These are phyloP conservation scores for Anguilla pacifica DNA, from an alignment of 2,797 vertebrate genomes.

Conservation along the genomic window DNA sequence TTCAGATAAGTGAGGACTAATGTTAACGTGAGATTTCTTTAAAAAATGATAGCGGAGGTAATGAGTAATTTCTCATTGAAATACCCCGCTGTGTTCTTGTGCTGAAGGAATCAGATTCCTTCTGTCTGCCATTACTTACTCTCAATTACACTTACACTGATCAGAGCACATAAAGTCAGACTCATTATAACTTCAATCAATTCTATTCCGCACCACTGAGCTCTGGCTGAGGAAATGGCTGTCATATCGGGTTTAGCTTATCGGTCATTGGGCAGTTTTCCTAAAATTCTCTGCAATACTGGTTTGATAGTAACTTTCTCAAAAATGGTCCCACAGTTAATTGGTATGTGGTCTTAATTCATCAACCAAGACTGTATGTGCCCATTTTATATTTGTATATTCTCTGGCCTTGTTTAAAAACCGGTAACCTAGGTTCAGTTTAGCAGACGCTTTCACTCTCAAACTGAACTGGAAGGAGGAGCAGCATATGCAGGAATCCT, in stretches of 20 bases:
- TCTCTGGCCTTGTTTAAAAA: background rate
- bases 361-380: background rate
- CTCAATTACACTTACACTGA: background rate
- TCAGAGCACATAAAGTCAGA: background rate
- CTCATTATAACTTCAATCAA: background rate
- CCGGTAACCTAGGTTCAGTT: background rate
- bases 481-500: background rate
- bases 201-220: background rate
- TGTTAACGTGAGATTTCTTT: background rate
- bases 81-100: background rate
- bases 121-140: background rate
- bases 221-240: background rate
- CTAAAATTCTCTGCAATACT: background rate
- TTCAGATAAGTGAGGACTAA: background rate
- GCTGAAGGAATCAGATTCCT: background rate
- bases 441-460: background rate
- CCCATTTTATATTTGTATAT: background rate
- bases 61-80: background rate
- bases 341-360: background rate
- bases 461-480: slow-evolving; percentile 16
- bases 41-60: background rate
- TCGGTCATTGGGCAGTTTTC: background rate
- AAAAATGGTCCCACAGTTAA: background rate
- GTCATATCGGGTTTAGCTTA: background rate
- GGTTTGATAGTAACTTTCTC: background rate